Evolutionary conservation across 2,113 vertebrate species (phyloP).

Genomic region (Catharus minimus): DNA sequence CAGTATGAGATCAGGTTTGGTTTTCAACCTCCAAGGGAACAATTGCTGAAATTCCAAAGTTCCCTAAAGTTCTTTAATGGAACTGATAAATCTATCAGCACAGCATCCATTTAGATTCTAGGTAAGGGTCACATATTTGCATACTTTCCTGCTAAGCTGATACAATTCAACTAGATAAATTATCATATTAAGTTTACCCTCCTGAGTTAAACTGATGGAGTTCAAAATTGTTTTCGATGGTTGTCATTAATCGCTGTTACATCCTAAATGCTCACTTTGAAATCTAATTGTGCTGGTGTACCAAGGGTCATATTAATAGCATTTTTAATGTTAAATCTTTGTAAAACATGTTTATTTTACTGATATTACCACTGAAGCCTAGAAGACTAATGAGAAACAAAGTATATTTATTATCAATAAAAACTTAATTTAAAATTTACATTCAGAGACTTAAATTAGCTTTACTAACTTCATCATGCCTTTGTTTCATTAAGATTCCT

Average conservation of each 20-base stretch:
- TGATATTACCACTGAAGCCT: conserved; percentile 67
- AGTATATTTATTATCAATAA: conserved; percentile 80
- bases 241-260: conserved; percentile 99
- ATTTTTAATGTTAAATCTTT: conserved; percentile 87
- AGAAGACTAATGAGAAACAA: conserved; percentile 72
- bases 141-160: conserved; percentile 94
- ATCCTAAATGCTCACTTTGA: conserved; percentile 92
- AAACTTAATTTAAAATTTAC: conserved; percentile 76
- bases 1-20: conserved; percentile 94
- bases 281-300: conserved; percentile 90
- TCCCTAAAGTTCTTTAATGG: conserved; percentile 98
- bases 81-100: conserved; percentile 88
- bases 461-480: conserved; percentile 63
- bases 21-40: conserved; percentile 92
- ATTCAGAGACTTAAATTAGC: conserved; percentile 72
- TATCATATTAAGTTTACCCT: conserved; percentile 99
- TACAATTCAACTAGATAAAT: conserved; percentile 94
- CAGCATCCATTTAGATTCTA: conserved; percentile 94
- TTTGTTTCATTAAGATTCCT: conserved; percentile 69
- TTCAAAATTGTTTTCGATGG: conserved; percentile 99
- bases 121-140: conserved; percentile 98
- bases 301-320: conserved; percentile 94
- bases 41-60: conserved; percentile 93
- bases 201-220: conserved; percentile 99
- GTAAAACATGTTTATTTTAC: conserved; percentile 81